Base-by-base conservation (phyloP, 2,888 invertebrate species). In the Trichogramma evanescens region DNA sequence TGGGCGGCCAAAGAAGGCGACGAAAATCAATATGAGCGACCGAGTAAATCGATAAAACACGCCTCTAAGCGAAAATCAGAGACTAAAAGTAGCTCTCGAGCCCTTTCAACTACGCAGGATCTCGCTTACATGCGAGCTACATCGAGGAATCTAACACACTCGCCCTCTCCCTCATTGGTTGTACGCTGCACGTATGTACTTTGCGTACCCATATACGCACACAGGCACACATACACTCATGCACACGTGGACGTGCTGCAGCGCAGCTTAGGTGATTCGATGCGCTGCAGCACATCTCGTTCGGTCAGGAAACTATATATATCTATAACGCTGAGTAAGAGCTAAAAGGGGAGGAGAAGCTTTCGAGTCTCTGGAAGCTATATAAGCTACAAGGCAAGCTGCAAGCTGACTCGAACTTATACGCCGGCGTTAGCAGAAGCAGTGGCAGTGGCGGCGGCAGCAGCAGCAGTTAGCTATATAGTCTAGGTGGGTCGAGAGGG, bases 231-330 rank as follows among this genome's bases (percentile, higher is more conserved):
- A 6, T 48, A 6, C 50, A 6, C 26, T n/a, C n/a, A n/a, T 5
- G 46, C 45, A 13, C 5, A 6, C 5, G 55, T 40, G 54, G 55
- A 59, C 55, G 57, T 53, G 44, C 48, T 43, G 61, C 56, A 39
- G 48, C 8, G 13, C 26, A 13, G 48, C 41, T 26, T 59, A 63
- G 59, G 60, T 60, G 65, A 66, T 65, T 65, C 62, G 62, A 50
- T 58, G 44, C 40, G 63, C 26, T 26, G 26, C 26, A 26, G 26
- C 26, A 26, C 53, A 40, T 54, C 54, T 56, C 46, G 10, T 26
- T 26, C 26, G 26, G 26, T 26, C 26, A 26, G 26, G 26, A 26
- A 26, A 26, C 26, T 26, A 26, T 26, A 26, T 26, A 26, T 26
- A 26, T 26, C 26, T 26, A 26, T 26, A 26, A 26, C 26, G 26